A percentile compares a stretch with the other conserved stretches of the same genome.
Conservation (phyloP, 2,797 vertebrate genomes). For the Craterocephalus amniculus region DNA sequence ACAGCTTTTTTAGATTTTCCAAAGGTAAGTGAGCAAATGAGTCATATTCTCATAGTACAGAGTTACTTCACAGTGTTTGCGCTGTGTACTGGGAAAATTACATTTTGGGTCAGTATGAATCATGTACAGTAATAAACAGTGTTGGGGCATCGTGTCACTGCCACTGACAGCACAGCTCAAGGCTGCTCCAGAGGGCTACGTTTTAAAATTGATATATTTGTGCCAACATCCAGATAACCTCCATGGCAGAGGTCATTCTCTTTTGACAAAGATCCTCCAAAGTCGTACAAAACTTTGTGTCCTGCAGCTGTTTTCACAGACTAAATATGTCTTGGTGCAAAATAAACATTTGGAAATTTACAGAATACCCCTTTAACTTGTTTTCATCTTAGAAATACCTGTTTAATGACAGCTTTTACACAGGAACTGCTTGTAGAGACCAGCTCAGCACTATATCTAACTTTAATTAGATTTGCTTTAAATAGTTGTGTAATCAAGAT, state of each 20-base stretch:
- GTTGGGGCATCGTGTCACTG: slow-evolving; percentile 2
- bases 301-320: background rate
- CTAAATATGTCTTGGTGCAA: background rate
- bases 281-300: background rate
- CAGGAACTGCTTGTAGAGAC: background rate
- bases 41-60: slow-evolving; percentile 6
- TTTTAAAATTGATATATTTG: slow-evolving; percentile 16
- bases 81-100: background rate
- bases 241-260: slow-evolving; percentile 4
- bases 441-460: background rate
- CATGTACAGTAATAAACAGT: slow-evolving; percentile 3
- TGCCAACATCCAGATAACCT: background rate
- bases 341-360: background rate
- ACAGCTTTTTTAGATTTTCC: slow-evolving; percentile 17
- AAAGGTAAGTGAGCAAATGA: slow-evolving; percentile 22
- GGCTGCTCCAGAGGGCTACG: background rate
- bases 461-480: background rate
- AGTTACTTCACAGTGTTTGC: slow-evolving; percentile 8
- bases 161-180: background rate
- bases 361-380: background rate
- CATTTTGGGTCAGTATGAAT: slow-evolving; percentile 14
- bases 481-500: background rate
- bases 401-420: background rate
- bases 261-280: background rate
- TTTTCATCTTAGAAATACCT: background rate